Percentiles rank a stretch among this genome's conserved stretches.
Evolutionary conservation across 92 coral and sea anemone genomes (phyloP).

Genomic region (Pocillopora meandrina): DNA sequence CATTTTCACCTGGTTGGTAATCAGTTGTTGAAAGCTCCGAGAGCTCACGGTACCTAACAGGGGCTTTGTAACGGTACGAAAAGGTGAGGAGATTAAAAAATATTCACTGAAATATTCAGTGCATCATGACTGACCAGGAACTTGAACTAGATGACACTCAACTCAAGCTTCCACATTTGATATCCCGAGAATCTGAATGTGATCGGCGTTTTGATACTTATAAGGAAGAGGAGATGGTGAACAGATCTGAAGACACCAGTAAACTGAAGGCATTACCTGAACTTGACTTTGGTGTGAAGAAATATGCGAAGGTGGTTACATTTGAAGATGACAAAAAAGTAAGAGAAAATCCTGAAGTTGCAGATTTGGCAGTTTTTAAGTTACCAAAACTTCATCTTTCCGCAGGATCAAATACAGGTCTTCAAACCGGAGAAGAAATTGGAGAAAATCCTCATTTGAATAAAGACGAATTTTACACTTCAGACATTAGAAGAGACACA

Average conservation of each 20-base stretch:
- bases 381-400: not conserved
- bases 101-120: not conserved
- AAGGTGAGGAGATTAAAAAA: not conserved
- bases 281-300: not conserved
- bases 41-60: not conserved
- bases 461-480: not conserved
- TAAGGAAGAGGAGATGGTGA: not conserved
- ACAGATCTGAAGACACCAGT: not conserved
- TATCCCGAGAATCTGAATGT: not conserved
- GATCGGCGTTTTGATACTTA: not conserved
- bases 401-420: no score
- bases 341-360: not conserved
- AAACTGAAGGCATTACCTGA: not conserved
- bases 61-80: not conserved
- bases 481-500: not conserved
- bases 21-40: not conserved
- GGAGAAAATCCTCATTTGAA: not conserved
- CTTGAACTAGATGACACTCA: not conserved
- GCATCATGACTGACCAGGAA: not conserved
- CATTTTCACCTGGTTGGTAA: not conserved
- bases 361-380: not conserved
- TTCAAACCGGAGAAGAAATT: not conserved
- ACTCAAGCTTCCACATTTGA: conserved; percentile 5
- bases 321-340: not conserved
- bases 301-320: not conserved